phyloP scores from a whole-genome alignment of 2,113 vertebrate genomes.

The Macquaria australasica region DNA sequence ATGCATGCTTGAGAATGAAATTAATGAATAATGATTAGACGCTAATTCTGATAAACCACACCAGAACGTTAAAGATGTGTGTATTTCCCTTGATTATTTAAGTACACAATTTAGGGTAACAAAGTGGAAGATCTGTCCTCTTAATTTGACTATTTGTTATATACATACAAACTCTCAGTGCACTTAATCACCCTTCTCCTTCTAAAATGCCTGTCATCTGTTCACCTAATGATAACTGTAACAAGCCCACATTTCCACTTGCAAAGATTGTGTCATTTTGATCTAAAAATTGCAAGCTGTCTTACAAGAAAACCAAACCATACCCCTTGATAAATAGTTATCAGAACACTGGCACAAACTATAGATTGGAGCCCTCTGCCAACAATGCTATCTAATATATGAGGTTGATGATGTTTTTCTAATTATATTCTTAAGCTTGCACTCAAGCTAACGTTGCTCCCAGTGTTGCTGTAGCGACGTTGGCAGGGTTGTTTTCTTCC shows the following conservation, averaged over 20 bases:
- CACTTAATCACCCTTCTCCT: not conserved
- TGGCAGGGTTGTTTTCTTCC: conserved; percentile 39
- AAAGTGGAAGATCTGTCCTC: conserved; percentile 32
- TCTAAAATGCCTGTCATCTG: conserved; percentile 32
- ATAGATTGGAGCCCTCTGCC: conserved; percentile 38
- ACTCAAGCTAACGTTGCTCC: conserved; percentile 42
- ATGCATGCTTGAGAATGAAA: conserved; percentile 51
- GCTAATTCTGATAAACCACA: conserved; percentile 41
- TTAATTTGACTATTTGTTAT: conserved; percentile 22
- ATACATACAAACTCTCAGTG: not conserved
- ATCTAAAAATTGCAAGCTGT: conserved; percentile 47
- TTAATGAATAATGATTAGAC: conserved; percentile 52
- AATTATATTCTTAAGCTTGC: conserved; percentile 59
- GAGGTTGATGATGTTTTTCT: conserved; percentile 63
- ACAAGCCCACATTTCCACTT: conserved; percentile 40
- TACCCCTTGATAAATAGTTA: conserved; percentile 41
- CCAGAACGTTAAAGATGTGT: conserved; percentile 34
- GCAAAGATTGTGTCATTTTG: conserved; percentile 49
- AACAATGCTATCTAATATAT: conserved; percentile 67
- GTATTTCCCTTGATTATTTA: conserved; percentile 37
- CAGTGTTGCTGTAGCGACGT: conserved; percentile 32
- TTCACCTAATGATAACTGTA: conserved; percentile 31
- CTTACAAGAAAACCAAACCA: conserved; percentile 37
- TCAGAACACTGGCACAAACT: conserved; percentile 46
- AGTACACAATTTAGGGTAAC: conserved; percentile 24